Base-by-base conservation (phyloP, 2,888 invertebrate species). In the Dinocampus coccinellae region DNA sequence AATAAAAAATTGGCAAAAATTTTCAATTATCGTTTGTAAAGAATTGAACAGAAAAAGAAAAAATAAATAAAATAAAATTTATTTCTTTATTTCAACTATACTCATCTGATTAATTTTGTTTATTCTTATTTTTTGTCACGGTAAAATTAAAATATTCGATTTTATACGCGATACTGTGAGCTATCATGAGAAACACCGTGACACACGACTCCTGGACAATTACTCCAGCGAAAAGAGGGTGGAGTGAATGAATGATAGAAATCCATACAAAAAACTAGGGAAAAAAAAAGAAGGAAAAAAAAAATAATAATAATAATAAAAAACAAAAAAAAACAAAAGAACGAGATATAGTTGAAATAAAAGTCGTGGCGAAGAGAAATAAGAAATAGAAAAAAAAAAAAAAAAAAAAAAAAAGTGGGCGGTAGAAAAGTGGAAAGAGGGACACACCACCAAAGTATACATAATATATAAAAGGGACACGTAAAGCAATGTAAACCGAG, bases 401-500 rank as follows among this genome's bases (percentile, higher is more conserved):
- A 57, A 53, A 16, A 36, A 13, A 60, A 33, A 72, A 73, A 75
- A 69, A 68, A 72, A 63, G 65, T 73, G 71, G 72, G 22, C 65
- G 66, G 66, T 60, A 47, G 69, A 66, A 61, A 61, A 60, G n/a
- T n/a, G n/a, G n/a, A n/a, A 42, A 22, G 10, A 29, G 55, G 55
- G 63, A 63, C 39, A 61, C 13, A n/a, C 68, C 55, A 20, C 7
- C 7, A 16, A 16, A 47, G 47, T 47, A 20, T n/a, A 7, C 16
- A 29, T 4, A 29, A 29, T 29, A 7, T 47, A 53, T 67, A 70
- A 72, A 67, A 65, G 75, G 53, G 53, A 60, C 67, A 73, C 68
- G 76, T 75, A 75, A 77, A 78, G 72, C 77, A 80, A 39, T 75
- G 80, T 77, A 78, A 79, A 76, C 74, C 73, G 75, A 60, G 20